These are phyloP conservation scores for Sinocyclocheilus rhinocerous DNA, from an alignment of 2,113 vertebrate species.

Conservation along the genomic window DNA sequence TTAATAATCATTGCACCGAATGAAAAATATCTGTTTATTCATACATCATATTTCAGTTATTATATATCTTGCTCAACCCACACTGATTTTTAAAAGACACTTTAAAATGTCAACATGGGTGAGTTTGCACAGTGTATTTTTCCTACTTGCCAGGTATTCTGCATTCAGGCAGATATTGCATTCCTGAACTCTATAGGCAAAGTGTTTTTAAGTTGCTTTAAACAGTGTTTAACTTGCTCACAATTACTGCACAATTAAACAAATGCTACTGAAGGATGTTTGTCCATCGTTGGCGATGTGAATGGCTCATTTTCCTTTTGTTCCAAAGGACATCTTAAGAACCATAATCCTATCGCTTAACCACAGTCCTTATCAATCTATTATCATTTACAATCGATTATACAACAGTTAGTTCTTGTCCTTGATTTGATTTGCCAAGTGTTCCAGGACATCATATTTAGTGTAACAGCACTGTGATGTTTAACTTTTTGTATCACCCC, in stretches of 20 bases:
- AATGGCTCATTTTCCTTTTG: conserved; percentile 33
- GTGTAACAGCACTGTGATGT: neutral
- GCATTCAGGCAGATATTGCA: neutral
- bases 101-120: conserved; percentile 37
- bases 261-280: conserved; percentile 17
- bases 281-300: neutral
- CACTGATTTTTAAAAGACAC: conserved; percentile 30
- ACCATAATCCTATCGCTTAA: neutral
- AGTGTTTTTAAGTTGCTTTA: conserved; percentile 10
- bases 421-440: neutral
- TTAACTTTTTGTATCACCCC: neutral
- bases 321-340: neutral
- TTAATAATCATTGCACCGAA: neutral
- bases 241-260: conserved; percentile 12
- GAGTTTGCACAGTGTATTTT: conserved; percentile 34
- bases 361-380: too few relatives aligned
- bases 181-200: conserved; percentile 3
- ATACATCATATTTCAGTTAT: neutral
- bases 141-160: neutral
- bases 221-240: conserved; percentile 8
- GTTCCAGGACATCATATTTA: neutral
- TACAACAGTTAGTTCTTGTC: neutral
- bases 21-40: conserved; percentile 31
- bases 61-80: neutral
- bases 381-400: neutral